Evolutionary conservation across 2,113 vertebrate genomes (phyloP), one percentile per base, ranked within the genome.

Genomic region (Bambusicola thoracicus): DNA sequence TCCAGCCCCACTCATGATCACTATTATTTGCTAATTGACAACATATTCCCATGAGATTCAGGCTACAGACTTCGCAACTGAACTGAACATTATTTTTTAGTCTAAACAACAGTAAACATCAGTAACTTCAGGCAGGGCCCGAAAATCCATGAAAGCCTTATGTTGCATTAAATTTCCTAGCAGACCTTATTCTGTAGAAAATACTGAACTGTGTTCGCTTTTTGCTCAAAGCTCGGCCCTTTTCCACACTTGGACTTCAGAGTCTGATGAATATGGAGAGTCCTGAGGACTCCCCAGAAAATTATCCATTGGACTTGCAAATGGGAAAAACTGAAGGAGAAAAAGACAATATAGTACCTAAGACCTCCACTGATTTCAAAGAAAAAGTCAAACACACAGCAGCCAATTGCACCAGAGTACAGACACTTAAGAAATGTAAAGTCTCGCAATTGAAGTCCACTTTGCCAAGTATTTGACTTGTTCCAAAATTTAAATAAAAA

Each of bases 401-500:
- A 82, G 49, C 1, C n/a, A 66, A 8, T 30, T 69, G 12, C 58
- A 20, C 21, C 78, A 58, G 58, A 62, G 17, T 10, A 63, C 19
- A 69, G 66, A 41, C 29, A 81, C 11, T 77, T 61, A 1, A 59
- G 46, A 78, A 85, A 81, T 1, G 3, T 10, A 21, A 59, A 69
- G 32, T 53, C 49, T 46, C 44, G 18, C 16, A 66, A n/a, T 48
- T 21, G 38, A 62, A 53, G 30, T 20, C 21, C 29, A 10, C 11
- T 8, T 75, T 58, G 48, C 18, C n/a, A 63, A 81, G 7, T 17
- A 77, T 21, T 67, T 85, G 25, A 73, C 20, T 92, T 75, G 20
- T 53, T 72, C 73, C 34, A 84, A 76, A 43, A 92, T 49, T 77
- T 59, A 67, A 81, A 83, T 40, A 77, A 76, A 80, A 79, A 49